A percentile compares a stretch with the other conserved stretches of the same genome.
Conservation (phyloP, 2,113 vertebrate genomes). For the Reinhardtius hippoglossoides region DNA sequence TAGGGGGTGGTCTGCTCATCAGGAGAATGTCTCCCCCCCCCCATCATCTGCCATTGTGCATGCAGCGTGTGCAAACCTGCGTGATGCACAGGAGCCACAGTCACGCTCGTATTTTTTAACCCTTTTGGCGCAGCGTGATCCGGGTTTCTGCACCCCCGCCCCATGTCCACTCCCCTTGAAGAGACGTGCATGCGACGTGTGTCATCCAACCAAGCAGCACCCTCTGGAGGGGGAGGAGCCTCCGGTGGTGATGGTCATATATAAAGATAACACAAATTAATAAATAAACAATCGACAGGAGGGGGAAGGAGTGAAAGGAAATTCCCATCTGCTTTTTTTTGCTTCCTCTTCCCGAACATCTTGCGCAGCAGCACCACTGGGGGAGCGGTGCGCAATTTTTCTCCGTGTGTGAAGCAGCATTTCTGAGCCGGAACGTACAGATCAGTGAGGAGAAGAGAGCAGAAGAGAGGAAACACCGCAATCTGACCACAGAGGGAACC, state of each 20-base stretch:
- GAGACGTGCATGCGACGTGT: constrained; percentile 52
- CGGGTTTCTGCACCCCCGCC: neutral
- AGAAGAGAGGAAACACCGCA: constrained; percentile 11
- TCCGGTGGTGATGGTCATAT: constrained; percentile 28
- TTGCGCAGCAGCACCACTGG: constrained; percentile 58
- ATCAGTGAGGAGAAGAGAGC: constrained; percentile 1
- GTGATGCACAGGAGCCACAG: constrained; percentile 14
- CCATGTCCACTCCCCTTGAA: constrained; percentile 54
- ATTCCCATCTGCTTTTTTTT: constrained; percentile 52
- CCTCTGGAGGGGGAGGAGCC: constrained; percentile 39
- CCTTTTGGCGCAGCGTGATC: constrained; percentile 35
- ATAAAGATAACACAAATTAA: constrained; percentile 52
- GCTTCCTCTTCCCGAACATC: constrained; percentile 37
- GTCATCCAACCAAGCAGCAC: constrained; percentile 56
- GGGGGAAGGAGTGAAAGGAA: constrained; percentile 34
- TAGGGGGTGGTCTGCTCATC: too few species aligned
- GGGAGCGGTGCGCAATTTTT: constrained; percentile 63
- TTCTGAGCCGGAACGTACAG: constrained; percentile 13
- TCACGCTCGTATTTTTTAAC: constrained; percentile 48
- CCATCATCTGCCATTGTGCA: neutral
- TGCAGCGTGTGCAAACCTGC: constrained; percentile 14
- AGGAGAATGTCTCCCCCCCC: too few species aligned
- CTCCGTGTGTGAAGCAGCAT: constrained; percentile 27
- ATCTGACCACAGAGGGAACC: constrained; percentile 10
- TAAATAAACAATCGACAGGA: constrained; percentile 36